Conservation (phyloP, 2,113 vertebrate species). For the Sinocyclocheilus anophthalmus region DNA sequence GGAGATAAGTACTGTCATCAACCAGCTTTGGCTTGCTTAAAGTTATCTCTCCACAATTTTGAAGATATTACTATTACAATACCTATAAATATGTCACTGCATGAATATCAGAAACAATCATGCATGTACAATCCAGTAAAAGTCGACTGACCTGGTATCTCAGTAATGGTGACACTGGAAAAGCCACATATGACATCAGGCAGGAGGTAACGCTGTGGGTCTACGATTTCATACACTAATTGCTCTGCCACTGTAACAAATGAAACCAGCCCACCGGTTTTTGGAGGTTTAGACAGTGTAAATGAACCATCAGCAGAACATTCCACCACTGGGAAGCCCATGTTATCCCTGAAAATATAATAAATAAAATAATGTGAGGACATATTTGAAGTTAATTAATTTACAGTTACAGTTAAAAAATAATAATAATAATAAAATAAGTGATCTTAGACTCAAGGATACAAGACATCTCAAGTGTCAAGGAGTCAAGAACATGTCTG, state of each 20-base stretch:
- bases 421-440: too few species aligned
- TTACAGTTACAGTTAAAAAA: not conserved
- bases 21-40: not conserved
- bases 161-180: slow-evolving; percentile 79
- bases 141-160: slow-evolving; percentile 77
- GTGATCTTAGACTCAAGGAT: too few species aligned
- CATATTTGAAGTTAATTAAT: not conserved
- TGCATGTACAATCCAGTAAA: not conserved
- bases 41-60: not conserved
- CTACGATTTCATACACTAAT: slow-evolving; percentile 83
- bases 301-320: slow-evolving; percentile 82
- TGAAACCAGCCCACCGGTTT: slow-evolving; percentile 80
- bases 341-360: slow-evolving; percentile 78
- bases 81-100: not conserved
- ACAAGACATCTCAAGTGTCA: not conserved
- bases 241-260: slow-evolving; percentile 85
- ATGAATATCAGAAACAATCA: not conserved
- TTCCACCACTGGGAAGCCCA: slow-evolving; percentile 85
- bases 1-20: not conserved
- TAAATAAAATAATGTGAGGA: not conserved
- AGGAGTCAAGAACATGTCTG: not conserved
- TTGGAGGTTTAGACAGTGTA: slow-evolving; percentile 78
- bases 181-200: slow-evolving; percentile 89
- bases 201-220: slow-evolving; percentile 81
- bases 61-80: not conserved